These are phyloP conservation scores for Tinamus guttatus DNA, from an alignment of 2,113 vertebrate genomes.

Conservation along the genomic window DNA sequence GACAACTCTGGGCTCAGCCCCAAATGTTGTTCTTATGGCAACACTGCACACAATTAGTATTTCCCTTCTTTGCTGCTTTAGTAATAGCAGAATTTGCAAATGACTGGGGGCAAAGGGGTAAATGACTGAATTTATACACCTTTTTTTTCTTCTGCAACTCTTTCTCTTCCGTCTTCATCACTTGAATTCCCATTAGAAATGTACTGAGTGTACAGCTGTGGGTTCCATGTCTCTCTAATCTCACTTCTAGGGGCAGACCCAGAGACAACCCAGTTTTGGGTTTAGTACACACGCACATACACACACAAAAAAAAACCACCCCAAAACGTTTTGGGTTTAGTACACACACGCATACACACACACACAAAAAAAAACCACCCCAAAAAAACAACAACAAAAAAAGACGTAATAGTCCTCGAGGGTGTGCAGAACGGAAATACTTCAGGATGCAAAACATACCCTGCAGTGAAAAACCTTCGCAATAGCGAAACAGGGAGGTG, in stretches of 20 bases:
- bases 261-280: neutral
- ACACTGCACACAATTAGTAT: neutral
- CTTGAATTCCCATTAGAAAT: neutral
- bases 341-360: neutral
- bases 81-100: neutral
- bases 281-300: neutral
- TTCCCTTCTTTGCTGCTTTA: neutral
- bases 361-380: no score
- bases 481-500: neutral
- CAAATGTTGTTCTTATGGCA: neutral
- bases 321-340: neutral
- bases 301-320: no score
- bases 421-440: neutral
- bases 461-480: neutral
- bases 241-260: conserved; percentile 8
- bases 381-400: no score
- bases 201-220: neutral
- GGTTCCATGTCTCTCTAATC: neutral
- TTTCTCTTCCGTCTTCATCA: neutral
- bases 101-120: neutral
- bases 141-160: neutral
- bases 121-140: neutral
- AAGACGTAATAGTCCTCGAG: neutral
- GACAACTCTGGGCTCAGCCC: neutral
- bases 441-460: neutral